Base-by-base conservation (phyloP, 2,797 vertebrate genomes). In the Uromys caudimaculatus region DNA sequence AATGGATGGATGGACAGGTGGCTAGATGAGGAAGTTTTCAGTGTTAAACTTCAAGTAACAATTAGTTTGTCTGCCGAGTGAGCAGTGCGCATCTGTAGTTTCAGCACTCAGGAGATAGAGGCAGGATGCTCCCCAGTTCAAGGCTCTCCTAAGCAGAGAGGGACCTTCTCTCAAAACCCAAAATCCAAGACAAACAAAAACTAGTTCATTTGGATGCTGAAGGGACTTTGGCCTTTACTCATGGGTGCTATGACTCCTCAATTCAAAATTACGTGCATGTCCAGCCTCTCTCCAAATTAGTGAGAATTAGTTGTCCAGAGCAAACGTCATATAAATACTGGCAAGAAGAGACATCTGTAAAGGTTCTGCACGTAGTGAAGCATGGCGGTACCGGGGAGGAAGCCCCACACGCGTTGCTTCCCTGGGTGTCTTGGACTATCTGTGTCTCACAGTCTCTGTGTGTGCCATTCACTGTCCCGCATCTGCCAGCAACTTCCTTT, bases 191-290 rank as follows among this genome's bases (percentile, higher is more conserved):
- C 27, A 62, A 60, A 76, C 27, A 47, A 50, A 58, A 91, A 75
- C 77, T 27, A 92, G 90, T 76, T 93, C n/a, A 90, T 82, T 56
- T 79, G 44, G n/a, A 69, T 79, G 93, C 56, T 90, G 62, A 85
- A 81, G 24, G 64, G n/a, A 17, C 87, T 88, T 81, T 7, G 56
- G 29, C 14, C 73, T 77, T 81, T 75, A 47, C 67, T 64, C n/a
- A 2, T 23, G 27, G 23, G 2, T 14, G 38, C 87, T 90, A 14
- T 89, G 58, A 32, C 83, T 60, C 50, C 27, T 86, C n/a, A 83
- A 0, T 54, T 96, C 54, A 82, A 62, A 96, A 52, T 90, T 77
- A 56, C 52, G 5, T 6, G 23, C 7, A 17, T 73, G 35, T 8
- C 58, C 62, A 75, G 14, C 82, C 38, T 11, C 56, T 60, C 77